Conservation (phyloP, 2,797 vertebrate species). For the Hyperoplus lanceolatus region DNA sequence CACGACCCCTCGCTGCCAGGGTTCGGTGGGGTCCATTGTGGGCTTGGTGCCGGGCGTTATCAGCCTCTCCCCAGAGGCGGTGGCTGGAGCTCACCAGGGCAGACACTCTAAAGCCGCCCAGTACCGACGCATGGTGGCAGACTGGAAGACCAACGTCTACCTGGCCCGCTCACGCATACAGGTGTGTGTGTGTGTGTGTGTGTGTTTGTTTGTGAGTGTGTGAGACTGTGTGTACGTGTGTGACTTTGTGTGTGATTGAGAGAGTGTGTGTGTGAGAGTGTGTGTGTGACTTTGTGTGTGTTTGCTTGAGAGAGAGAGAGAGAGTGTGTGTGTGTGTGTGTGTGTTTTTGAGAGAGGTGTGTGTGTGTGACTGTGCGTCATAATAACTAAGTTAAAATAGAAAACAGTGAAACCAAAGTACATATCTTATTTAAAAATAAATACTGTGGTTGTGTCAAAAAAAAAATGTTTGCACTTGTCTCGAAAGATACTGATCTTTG, state of each 20-base stretch:
- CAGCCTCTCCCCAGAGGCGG: constrained; percentile 73
- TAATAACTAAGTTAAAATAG: too few relatives aligned
- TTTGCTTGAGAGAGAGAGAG: too few relatives aligned
- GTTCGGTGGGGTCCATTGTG: constrained; percentile 79
- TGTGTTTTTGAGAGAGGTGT: constrained; percentile 10
- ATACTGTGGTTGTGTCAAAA: too few relatives aligned
- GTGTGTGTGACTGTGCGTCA: too few relatives aligned
- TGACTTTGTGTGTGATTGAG: constrained; percentile 19
- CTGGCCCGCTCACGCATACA: constrained; percentile 96
- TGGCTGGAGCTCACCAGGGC: constrained; percentile 92
- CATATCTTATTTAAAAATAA: not conserved
- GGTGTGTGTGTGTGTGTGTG: constrained; percentile 79
- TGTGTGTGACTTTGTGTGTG: constrained; percentile 97
- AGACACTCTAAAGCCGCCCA: constrained; percentile 98
- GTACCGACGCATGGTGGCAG: constrained; percentile 96
- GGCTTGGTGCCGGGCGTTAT: constrained; percentile 78
- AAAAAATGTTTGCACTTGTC: too few relatives aligned
- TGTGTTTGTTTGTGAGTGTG: not conserved
- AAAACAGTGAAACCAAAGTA: too few relatives aligned
- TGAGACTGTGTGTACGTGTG: too few relatives aligned
- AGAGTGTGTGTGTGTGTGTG: not conserved
- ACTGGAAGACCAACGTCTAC: constrained; percentile 99
- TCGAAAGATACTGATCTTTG: too few relatives aligned
- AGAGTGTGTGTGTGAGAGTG: constrained; percentile 84
- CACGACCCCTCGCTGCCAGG: constrained; percentile 89